phyloP scores from a whole-genome alignment of 2,797 vertebrate genomes.

The Acrossocheilus fasciatus region DNA sequence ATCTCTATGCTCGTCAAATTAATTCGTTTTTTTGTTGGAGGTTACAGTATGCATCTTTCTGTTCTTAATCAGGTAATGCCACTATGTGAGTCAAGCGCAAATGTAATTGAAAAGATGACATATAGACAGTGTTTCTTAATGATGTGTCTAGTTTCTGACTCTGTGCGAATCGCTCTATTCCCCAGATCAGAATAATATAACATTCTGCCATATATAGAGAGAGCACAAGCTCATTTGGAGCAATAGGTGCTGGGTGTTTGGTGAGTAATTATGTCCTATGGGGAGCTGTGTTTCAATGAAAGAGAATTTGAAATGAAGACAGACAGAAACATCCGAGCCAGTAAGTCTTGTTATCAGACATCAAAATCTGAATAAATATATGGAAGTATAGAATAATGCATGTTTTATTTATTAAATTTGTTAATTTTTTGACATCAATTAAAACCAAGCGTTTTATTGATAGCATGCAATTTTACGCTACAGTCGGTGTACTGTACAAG shows the following conservation, averaged over 20 bases:
- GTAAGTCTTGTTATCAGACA: conserved; percentile 47
- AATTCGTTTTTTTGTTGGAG: conserved; percentile 18
- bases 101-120: conserved; percentile 44
- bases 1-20: conserved; percentile 2
- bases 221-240: conserved; percentile 60
- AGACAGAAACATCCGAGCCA: conserved; percentile 51
- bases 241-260: conserved; percentile 64
- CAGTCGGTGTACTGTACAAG: conserved; percentile 21
- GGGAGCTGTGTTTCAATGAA: conserved; percentile 69
- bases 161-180: conserved; percentile 2
- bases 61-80: conserved; percentile 47
- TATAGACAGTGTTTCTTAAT: conserved; percentile 53
- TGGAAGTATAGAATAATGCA: neutral
- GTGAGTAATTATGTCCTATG: conserved; percentile 72
- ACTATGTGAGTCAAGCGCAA: neutral
- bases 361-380: conserved; percentile 11
- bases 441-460: conserved; percentile 25
- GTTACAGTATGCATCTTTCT: neutral
- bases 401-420: neutral
- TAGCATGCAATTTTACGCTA: conserved; percentile 8
- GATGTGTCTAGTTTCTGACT: conserved; percentile 48
- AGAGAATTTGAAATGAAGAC: conserved; percentile 68
- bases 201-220: conserved; percentile 41
- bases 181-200: conserved; percentile 42
- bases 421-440: neutral